Evolutionary conservation across 2,113 vertebrate species (phyloP).

Genomic region (Mormyrus iriodes): DNA sequence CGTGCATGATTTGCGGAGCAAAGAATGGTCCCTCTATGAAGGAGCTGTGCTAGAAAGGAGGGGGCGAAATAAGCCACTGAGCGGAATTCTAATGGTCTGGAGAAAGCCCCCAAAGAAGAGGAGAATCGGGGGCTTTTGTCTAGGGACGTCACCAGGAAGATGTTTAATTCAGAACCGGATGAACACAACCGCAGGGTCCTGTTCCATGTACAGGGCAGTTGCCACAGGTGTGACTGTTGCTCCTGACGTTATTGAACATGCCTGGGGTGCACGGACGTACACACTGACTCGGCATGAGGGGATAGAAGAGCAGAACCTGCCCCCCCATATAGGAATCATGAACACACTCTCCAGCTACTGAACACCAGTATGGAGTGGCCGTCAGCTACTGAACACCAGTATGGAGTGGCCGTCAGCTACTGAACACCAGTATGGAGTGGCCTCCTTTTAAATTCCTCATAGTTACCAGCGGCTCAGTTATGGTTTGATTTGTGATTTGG

Average conservation of each 20-base stretch:
- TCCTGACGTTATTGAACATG: background rate
- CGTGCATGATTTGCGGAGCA: conserved; percentile 44
- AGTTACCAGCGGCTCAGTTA: background rate
- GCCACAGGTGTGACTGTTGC: background rate
- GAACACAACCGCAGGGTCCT: background rate
- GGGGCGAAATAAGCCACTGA: conserved; percentile 16
- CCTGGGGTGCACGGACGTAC: background rate
- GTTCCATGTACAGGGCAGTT: background rate
- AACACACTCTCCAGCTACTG: background rate
- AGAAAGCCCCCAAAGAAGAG: conserved; percentile 24
- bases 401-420: too few species aligned
- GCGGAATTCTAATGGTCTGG: conserved; percentile 26
- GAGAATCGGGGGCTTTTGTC: background rate
- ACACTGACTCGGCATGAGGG: background rate
- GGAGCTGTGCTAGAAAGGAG: conserved; percentile 16
- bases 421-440: background rate
- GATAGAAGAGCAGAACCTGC: background rate
- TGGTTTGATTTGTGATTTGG: background rate
- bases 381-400: too few species aligned
- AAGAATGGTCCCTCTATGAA: conserved; percentile 38
- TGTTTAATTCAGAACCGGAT: background rate
- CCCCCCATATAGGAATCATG: background rate
- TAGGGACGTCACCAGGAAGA: background rate
- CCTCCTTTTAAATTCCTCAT: background rate
- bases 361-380: too few species aligned